Base-by-base conservation (phyloP, 2,113 vertebrate species). In the Gopherus flavomarginatus region DNA sequence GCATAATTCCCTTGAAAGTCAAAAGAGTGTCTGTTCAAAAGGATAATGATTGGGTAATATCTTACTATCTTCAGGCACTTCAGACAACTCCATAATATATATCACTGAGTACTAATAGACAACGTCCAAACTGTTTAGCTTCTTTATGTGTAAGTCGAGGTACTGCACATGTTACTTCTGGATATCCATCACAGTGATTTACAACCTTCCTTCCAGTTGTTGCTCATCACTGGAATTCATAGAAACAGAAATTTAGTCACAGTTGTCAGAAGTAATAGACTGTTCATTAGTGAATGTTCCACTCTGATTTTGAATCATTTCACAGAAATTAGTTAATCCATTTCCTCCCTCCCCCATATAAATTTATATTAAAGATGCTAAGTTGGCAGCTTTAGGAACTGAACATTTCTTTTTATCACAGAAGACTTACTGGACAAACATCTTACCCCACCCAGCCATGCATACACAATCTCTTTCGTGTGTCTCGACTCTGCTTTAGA, bases 121-220 rank as follows among this genome's bases (percentile, higher is more conserved):
- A 57, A 77, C 50, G 83, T 49, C 81, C 81, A 31, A 17, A 52
- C 57, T 35, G 62, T 21, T 69, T 54, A 82, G 49, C 4, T 17
- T 95, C 90, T 88, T 11, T 5, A 27, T 88, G 29, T 86, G 26
- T 26, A 81, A 83, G 79, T 17, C 31, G 22, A 90, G 0, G 0
- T n/a, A 38, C 0, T 19, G 75, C 65, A 53, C 42, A 44, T 27
- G 16, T 79, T 89, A 56, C 13, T 38, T 44, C 35, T 0, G 0
- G 19, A 42, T 95, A 21, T 27, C 57, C 65, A 38, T 31, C 35
- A 1, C 11, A 62, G 49, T 85, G 42, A 44, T 81, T 93, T 78
- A 47, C 35, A 82, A 53, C 82, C 44, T 8, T 86, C 47, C 93
- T 80, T 53, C 57, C 35, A 44, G 69, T 90, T 87, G 57, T n/a